Base-by-base conservation (phyloP, 2,797 vertebrate species). In the Sebastes iracundus region DNA sequence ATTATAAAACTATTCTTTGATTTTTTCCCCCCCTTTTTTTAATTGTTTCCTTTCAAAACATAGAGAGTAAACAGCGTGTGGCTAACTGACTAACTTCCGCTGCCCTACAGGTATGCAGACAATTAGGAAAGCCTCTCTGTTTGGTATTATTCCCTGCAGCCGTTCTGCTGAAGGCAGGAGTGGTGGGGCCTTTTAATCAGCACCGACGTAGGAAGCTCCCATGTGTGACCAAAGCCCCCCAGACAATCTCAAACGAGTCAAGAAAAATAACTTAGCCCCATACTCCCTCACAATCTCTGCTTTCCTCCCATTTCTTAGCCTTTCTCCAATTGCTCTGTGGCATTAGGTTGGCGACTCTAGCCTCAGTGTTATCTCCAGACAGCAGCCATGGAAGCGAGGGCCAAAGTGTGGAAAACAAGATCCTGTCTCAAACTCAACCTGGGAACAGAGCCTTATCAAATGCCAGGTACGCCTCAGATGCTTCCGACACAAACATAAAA, bases 111-210 rank as follows among this genome's bases (percentile, higher is more conserved):
- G 90, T 93, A 93, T 90, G 89, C 89, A 93, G 86, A 93, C 91
- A 91, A 93, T 92, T 86, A 92, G 85, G 72, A 82, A 87, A 66
- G 80, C 76, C 72, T 88, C 74, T 81, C 58, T 88, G 88, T 93
- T 93, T 93, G 88, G 76, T 82, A 61, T 75, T 70, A 81, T 79
- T 80, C 83, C 91, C 88, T 88, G 88, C 82, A 87, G 90, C 77
- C 70, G 30, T 80, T 83, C 52, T 82, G 87, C 87, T 92, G 78
- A 82, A 79, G 91, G 86, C 84, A 88, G 81, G 67, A 84, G 66
- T 78, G 75, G 79, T 73, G 77, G 66, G 86, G 94, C 88, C 80
- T 94, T 94, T 93, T 93, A 95, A 95, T 95, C 93, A 94, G 87
- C 67, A 56, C 78, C 68, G 67, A 89, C 52, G 66, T 85, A 75